Evolutionary conservation across 2,113 vertebrate species (phyloP), one percentile per base, ranked within the genome.

Genomic region (Aramus guarauna): DNA sequence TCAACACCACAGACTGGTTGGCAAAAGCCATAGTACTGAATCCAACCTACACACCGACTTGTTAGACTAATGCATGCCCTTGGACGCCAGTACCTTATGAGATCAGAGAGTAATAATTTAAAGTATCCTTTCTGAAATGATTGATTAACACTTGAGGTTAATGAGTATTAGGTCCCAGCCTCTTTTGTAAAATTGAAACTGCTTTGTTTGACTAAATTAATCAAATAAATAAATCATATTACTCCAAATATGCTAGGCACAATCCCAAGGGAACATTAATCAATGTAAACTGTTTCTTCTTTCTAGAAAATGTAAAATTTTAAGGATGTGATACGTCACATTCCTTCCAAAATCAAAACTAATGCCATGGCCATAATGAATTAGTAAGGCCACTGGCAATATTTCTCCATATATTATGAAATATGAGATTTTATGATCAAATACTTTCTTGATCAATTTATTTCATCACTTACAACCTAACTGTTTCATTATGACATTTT

Each of bases 401-500:
- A 94, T 78, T 93, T 94, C 69, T 92, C 43, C 72, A 56, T 58
- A 41, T 78, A 45, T 67, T 74, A 59, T 75, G 69, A 91, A 85
- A 92, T 5, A 87, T 82, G 47, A 87, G 2, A 11, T 43, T 88
- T 87, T 87, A 78, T 68, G 39, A 81, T 68, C 52, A 95, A 95
- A 94, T 72, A 64, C 7, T n/a, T 60, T 93, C 43, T 88, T 92
- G 52, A 91, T 89, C 43, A 75, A 84, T 94, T 89, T 74, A 91
- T 91, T 92, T 89, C 11, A 68, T 75, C 73, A 59, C 36, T 94
- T 88, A n/a, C 8, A 76, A 77, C 16, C 36, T 86, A 88, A 90
- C 92, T 88, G 67, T 92, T 92, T 89, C 60, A 71, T 67, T 86
- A 88, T 78, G 85, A 94, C 79, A 94, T 88, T 91, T 93, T 94